Percentiles rank a stretch among this genome's conserved stretches.
phyloP scores from a whole-genome alignment of 2,888 invertebrate species.

The Netelia inedita region DNA sequence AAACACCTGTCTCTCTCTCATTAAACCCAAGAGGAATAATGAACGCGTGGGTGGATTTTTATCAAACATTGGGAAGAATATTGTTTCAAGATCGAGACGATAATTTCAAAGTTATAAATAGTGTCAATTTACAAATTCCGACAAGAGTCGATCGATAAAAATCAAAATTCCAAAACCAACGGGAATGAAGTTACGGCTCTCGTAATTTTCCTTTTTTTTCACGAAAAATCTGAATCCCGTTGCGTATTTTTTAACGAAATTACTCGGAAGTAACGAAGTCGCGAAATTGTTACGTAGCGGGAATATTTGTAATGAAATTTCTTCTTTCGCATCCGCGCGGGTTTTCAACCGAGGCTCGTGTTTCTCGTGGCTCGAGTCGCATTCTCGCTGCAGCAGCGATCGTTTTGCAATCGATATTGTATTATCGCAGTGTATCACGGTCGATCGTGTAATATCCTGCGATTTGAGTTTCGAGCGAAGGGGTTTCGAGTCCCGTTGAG shows the following conservation, averaged over 20 bases:
- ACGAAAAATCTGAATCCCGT: too few relatives aligned
- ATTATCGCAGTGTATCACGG: not conserved
- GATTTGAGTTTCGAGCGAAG: not conserved
- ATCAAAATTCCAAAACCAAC: too few relatives aligned
- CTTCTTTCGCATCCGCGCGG: not conserved
- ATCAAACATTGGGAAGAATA: not conserved
- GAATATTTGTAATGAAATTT: not conserved
- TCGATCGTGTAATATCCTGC: not conserved
- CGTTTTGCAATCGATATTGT: not conserved
- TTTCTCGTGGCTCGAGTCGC: not conserved
- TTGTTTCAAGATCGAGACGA: too few relatives aligned
- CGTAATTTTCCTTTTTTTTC: too few relatives aligned
- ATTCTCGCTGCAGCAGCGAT: not conserved
- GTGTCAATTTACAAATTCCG: too few relatives aligned
- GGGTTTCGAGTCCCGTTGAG: not conserved
- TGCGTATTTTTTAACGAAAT: too few relatives aligned
- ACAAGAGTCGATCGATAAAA: too few relatives aligned
- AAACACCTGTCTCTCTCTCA: not conserved
- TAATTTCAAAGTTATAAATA: too few relatives aligned
- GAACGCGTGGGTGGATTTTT: slow-evolving; percentile 10
- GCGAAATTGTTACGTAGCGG: not conserved
- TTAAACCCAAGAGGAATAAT: not conserved
- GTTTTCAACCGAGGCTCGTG: not conserved
- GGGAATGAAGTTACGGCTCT: too few relatives aligned
- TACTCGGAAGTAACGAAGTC: too few relatives aligned